Base-by-base conservation (phyloP, 2,888 invertebrate species). In the Lepetodrilus schrolli region DNA sequence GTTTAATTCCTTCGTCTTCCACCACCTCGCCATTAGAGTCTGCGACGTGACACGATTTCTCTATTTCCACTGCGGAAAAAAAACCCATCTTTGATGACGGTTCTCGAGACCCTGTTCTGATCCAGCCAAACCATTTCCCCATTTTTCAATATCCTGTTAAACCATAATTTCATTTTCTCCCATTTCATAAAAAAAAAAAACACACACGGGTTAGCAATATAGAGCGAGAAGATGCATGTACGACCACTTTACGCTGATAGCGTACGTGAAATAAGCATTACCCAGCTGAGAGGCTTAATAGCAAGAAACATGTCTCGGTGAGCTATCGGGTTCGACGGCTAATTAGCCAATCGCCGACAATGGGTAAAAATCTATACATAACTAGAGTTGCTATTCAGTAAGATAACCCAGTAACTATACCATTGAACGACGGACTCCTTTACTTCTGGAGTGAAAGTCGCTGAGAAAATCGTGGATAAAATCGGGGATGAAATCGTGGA, bases 121-220 rank as follows among this genome's bases (percentile, higher is more conserved):
- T 66, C 49, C 30, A 66, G 43, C 23, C 48, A 21, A 8, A 30
- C 30, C 36, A 38, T 65, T 66, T 58, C 38, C 72, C 21, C 65
- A 66, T 72, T 72, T 72, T 66, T 65, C 65, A 72, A 72, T 66
- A 66, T 72, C 72, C 72, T 72, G 66, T 37, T n/a, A 48, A 66
- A 72, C 72, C 38, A 50, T 66, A 30, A 66, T 70, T 73, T 74
- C 77, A 73, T 75, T 75, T 75, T 74, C 77, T 43, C 66, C 26
- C 70, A 77, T 73, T 74, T 77, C 66, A 77, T 71, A 66, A 48
- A 77, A 74, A 74, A 37, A 66, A 69, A 70, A 71, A 74, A n/a
- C n/a, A n/a, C n/a, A n/a, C n/a, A n/a, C n/a, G n/a, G n/a, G 72
- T 30, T 48, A 37, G 68, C 66, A 71, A 37, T 50, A 65, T 47